A percentile compares a stretch with the other conserved stretches of the same genome.
These are phyloP conservation scores for Polia nebulosa DNA, from an alignment of 2,888 invertebrate genomes.

Conservation along the genomic window DNA sequence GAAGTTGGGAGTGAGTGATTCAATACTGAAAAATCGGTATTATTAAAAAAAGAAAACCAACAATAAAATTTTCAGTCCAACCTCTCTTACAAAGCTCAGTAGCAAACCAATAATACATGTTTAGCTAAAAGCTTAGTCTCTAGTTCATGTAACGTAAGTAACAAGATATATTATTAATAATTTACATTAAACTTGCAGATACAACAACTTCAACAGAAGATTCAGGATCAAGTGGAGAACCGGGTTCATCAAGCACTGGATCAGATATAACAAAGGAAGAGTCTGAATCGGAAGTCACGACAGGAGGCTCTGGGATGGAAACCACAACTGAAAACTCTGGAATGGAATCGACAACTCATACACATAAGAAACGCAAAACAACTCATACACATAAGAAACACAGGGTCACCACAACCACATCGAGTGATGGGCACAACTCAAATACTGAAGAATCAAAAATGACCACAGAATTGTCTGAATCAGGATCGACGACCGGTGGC, in stretches of 20 bases:
- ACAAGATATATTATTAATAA: neutral
- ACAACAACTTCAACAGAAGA: neutral
- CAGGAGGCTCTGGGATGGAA: neutral
- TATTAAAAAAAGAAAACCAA: too few species aligned
- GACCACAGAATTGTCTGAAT: neutral
- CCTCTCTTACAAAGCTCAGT: neutral
- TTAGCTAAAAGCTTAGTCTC: neutral
- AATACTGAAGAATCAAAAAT: neutral
- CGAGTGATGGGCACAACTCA: neutral
- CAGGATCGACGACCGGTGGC: neutral
- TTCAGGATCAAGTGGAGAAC: constrained; percentile 8
- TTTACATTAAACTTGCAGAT: constrained; percentile 21
- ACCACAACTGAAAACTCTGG: neutral
- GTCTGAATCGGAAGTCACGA: neutral
- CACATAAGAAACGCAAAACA: neutral
- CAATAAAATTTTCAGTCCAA: too few species aligned
- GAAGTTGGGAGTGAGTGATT: neutral
- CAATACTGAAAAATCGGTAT: neutral
- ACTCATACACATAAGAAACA: neutral
- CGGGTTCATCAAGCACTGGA: neutral
- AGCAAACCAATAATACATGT: too few species aligned
- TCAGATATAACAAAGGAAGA: neutral
- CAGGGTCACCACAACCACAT: neutral
- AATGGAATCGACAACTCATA: neutral
- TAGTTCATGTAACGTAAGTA: neutral